Evolutionary conservation across 2,888 invertebrate species (phyloP), one percentile per base, ranked within the genome.

Genomic region (Diabrotica balteata): DNA sequence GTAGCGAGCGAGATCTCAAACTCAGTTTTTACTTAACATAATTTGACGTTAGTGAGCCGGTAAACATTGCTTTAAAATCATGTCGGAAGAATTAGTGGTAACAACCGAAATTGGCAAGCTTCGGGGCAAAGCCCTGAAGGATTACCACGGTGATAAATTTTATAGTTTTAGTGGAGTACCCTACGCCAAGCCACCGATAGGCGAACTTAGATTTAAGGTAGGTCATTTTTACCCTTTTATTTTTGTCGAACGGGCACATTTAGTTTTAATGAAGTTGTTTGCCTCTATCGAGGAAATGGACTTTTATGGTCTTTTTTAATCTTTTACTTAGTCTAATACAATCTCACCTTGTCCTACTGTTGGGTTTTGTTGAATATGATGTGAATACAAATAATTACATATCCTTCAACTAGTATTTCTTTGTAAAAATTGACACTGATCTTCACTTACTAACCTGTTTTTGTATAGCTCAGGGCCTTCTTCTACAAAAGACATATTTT

Each of bases 131-230:
- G 69, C 69, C 5, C 72, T 69, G 2, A 58, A 50, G n/a, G 77
- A 81, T 72, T 76, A 75, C 58, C 70, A 76, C 47, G 81, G 78
- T 8, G 76, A 75, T n/a, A 70, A 63, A 8, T 81, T 77, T 74
- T 76, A 74, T 46, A 78, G 78, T 68, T 83, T 83, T 71, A 77
- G 78, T 69, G 81, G 82, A 43, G 80, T 83, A 59, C 83, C 83
- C 0, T 84, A 82, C 64, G 83, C 81, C 0, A 79, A 81, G 70
- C 76, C 82, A 8, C 81, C 82, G 0, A 45, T 80, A 8, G 79
- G 80, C 11, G 72, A 77, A 9, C 73, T 80, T 7, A 74, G 82
- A 74, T 81, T 81, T 75, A 78, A 78, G 78, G 82, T 82, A 74
- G 71, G 73, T 65, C 8, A 45, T 47, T 51, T 61, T 8, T 61